Evolutionary conservation across 2,797 vertebrate species (phyloP).

Genomic region (Leucoraja ocellata): DNA sequence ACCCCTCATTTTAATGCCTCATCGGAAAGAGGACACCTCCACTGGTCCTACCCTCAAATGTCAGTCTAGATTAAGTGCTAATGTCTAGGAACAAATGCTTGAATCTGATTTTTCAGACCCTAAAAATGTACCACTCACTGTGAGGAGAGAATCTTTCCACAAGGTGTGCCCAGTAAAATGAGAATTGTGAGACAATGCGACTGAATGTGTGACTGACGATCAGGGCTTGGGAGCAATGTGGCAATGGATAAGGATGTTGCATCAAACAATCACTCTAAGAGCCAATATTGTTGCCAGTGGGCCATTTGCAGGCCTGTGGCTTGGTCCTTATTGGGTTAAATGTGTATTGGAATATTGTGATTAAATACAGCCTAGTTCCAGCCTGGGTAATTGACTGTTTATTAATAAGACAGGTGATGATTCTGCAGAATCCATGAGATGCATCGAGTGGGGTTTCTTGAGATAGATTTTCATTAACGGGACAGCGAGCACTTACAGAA

Average conservation of each 20-base stretch:
- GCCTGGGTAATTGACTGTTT: background rate
- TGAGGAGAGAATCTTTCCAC: background rate
- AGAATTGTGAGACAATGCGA: background rate
- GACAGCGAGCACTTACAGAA: background rate
- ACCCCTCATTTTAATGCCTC: background rate
- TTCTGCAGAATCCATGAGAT: background rate
- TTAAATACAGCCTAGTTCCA: background rate
- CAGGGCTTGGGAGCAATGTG: background rate
- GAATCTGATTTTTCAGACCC: background rate
- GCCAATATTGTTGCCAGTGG: background rate
- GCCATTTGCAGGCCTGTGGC: background rate
- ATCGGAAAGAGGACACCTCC: background rate
- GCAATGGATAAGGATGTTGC: background rate
- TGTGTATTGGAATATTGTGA: background rate
- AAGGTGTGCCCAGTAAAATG: background rate
- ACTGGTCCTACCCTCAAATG: background rate
- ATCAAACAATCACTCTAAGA: background rate
- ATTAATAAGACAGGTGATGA: background rate
- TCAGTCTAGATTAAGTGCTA: background rate
- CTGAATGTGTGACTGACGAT: background rate
- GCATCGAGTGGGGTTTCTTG: background rate
- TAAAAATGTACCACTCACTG: too few relatives aligned
- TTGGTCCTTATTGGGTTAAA: background rate
- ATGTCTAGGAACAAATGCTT: background rate
- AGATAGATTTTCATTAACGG: background rate